Base-by-base conservation (phyloP, 2,113 vertebrate genomes). In the Colossoma macropomum region DNA sequence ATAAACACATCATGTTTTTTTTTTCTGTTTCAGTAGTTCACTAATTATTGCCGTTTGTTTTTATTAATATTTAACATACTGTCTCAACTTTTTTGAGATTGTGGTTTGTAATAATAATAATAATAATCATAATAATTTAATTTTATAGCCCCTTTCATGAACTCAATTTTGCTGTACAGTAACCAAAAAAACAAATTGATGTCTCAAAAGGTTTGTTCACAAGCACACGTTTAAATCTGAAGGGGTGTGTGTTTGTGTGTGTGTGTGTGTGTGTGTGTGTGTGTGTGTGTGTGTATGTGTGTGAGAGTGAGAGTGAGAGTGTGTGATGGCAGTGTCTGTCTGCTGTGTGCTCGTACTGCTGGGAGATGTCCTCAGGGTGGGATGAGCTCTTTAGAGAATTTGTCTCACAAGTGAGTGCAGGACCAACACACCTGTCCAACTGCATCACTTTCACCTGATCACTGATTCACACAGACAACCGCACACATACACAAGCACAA, bases 341-440 rank as follows among this genome's bases (percentile, higher is more conserved):
- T 71, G 56, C 52, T 79, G 21, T 70, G 70, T 32, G 45, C 50
- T 80, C 12, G 27, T 56, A 63, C 56, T 59, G 56, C n/a, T 68
- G 59, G 65, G 34, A 79, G 63, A 60, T 32, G 30, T 48, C n/a
- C 19, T 69, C 32, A 69, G 41, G 30, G 65, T 70, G 71, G 71
- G 68, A 48, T 59, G 59, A 38, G 2, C 27, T 83, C 77, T 72
- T 65, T 27, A 59, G 66, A 72, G 48, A 59, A 71, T 80, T 76
- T 68, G 28, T 63, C 32, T 76, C 56, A 63, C 25, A 82, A 76
- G 72, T 80, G 32, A 56, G 25, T 23, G 17, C 38, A 28, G 30
- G 66, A 48, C 32, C 59, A 80, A 59, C 28, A 17, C 72, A 66
- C 48, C 72, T 86, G 77, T 83, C 81, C 25, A 1, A 48, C 45